Conservation (phyloP, 2,888 invertebrate genomes). For the Xestia xanthographa region DNA sequence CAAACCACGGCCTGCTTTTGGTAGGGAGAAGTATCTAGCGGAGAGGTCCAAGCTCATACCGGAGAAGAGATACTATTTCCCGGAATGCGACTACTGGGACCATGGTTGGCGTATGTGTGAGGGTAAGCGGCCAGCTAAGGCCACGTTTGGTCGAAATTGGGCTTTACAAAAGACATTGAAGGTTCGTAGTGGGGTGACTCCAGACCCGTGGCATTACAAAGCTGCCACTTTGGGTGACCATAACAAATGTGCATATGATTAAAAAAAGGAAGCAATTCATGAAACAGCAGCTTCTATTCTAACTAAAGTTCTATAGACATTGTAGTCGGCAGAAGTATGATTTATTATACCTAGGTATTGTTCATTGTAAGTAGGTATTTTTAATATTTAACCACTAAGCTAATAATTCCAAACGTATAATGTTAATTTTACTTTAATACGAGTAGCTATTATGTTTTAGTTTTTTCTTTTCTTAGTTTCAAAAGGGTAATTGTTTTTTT, state of each 20-base stretch:
- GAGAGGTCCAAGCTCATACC: conserved; percentile 70
- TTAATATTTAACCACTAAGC: neutral
- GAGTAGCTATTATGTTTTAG: neutral
- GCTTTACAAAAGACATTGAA: conserved; percentile 71
- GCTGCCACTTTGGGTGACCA: conserved; percentile 64
- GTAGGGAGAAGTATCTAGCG: conserved; percentile 71
- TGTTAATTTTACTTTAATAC: conserved; percentile 21
- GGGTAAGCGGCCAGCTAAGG: conserved; percentile 65
- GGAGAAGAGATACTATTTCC: conserved; percentile 77
- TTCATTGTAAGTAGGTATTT: neutral
- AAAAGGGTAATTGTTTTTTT: too few relatives aligned
- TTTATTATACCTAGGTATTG: neutral
- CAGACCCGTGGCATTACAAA: conserved; percentile 76
- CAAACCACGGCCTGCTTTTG: conserved; percentile 73
- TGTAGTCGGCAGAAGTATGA: neutral
- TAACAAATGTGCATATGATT: conserved; percentile 57
- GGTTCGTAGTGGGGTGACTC: conserved; percentile 75
- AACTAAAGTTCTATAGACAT: too few relatives aligned
- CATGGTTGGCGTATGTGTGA: conserved; percentile 79
- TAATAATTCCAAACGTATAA: neutral
- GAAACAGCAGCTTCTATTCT: neutral
- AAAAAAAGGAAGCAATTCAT: neutral
- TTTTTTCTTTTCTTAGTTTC: neutral
- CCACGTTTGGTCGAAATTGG: conserved; percentile 73
- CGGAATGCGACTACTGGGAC: conserved; percentile 73